These are phyloP conservation scores for Amphiura filiformis DNA, from an alignment of 35 echinoderm and acorn worm species.

Conservation along the genomic window DNA sequence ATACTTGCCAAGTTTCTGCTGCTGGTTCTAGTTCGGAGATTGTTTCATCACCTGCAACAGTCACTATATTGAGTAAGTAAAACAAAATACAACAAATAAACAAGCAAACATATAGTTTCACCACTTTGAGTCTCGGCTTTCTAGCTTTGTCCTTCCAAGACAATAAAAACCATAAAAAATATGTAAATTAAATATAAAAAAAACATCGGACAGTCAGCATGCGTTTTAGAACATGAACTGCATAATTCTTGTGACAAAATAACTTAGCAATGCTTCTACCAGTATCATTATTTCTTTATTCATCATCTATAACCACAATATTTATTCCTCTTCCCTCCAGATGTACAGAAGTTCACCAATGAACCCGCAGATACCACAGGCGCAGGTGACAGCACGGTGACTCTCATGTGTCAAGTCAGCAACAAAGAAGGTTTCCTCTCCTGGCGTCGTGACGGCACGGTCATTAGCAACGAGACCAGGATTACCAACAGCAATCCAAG, in stretches of 20 bases:
- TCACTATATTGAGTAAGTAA: constrained; percentile 64
- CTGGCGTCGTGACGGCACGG: no score
- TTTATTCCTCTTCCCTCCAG: background rate
- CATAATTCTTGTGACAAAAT: background rate
- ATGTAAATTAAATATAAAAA: background rate
- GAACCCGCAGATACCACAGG: no score
- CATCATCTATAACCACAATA: background rate
- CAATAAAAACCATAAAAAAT: background rate
- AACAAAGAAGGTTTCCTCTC: no score
- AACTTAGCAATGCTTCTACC: background rate
- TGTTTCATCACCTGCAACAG: constrained; percentile 17
- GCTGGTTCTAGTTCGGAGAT: constrained; percentile 32
- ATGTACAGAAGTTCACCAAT: constrained; percentile 66
- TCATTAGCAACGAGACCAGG: no score
- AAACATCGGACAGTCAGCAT: background rate
- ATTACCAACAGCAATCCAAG: no score
- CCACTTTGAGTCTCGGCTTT: no score
- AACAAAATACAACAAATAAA: no score
- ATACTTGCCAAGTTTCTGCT: constrained; percentile 57
- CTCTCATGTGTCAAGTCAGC: constrained; percentile 50
- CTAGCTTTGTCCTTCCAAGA: background rate
- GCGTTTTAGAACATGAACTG: no score
- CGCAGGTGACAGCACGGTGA: constrained; percentile 46
- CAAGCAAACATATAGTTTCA: no score
- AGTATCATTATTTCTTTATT: background rate